Base-by-base conservation (phyloP, 2,888 invertebrate species). In the Thalpophila matura region DNA sequence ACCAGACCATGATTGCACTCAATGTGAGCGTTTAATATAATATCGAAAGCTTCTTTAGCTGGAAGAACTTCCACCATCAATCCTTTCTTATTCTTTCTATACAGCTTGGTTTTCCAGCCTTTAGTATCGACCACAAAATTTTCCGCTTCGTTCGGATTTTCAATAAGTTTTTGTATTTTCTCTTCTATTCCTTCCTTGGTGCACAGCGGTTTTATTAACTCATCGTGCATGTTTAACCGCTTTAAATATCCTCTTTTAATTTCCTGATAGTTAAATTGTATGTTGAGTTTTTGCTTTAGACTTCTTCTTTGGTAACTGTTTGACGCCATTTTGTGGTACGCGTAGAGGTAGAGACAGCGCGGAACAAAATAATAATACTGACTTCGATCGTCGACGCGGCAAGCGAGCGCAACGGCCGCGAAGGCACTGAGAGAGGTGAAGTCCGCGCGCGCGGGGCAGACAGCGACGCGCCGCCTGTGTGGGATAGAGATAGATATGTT, bases 281-380 rank as follows among this genome's bases (percentile, higher is more conserved):
- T 10, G 14, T 0, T n/a, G 3, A 2, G 9, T n/a, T n/a, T n/a
- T n/a, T n/a, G n/a, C n/a, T n/a, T n/a, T n/a, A n/a, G 22, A 0
- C n/a, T 7, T 7, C 5, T 22, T 27, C 10, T 7, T 49, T 49
- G 7, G 14, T 16, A 20, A 4, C 24, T 40, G 2, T 10, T 37
- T 6, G 51, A 16, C 46, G 55, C 47, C 70, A 70, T 70, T 70
- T 71, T 71, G 72, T 51, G 3, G 1, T 4, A 18, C 26, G 16
- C 14, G 24, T n/a, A 12, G n/a, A n/a, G n/a, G n/a, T n/a, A 12
- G 18, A 18, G 14, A n/a, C 29, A 4, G 4, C 9, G 33, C 16
- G 33, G 40, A n/a, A 16, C 22, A 9, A 0, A 18, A 20, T 1
- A 14, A 40, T 16, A 68, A 40, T 9, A 61, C n/a, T n/a, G n/a